Conservation (phyloP, 1,140 invertebrate species). For the Neelides sp. region DNA sequence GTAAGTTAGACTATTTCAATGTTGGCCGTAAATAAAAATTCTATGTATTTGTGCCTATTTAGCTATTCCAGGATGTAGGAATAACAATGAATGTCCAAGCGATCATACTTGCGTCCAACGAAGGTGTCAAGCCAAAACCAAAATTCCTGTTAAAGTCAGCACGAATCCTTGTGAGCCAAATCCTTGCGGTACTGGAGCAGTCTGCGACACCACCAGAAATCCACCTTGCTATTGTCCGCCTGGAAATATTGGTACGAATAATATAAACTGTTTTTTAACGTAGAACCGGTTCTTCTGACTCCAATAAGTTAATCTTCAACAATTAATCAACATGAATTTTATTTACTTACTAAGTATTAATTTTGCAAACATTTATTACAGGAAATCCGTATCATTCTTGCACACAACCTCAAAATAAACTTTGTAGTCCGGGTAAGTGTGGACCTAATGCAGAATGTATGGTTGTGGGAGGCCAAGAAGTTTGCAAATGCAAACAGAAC, state of each 20-base stretch:
- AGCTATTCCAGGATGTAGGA: conserved; percentile 9
- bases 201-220: conserved; percentile 59
- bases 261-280: no score
- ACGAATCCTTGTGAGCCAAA: no score
- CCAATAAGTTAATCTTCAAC: not conserved
- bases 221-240: conserved; percentile 70
- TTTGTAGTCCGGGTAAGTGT: conserved; percentile 16
- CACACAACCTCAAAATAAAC: conserved; percentile 1
- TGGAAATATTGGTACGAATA: conserved; percentile 45
- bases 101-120: no score
- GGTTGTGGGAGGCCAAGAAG: conserved; percentile 27
- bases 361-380: conserved; percentile 21
- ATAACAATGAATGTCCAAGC: not conserved
- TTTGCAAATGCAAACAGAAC: conserved; percentile 33
- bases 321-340: not conserved
- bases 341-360: not conserved
- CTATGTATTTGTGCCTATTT: not conserved
- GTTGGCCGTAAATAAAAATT: not conserved
- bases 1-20: conserved; percentile 29
- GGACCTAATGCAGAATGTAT: conserved; percentile 31
- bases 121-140: no score
- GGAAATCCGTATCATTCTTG: conserved; percentile 32
- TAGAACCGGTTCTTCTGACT: no score
- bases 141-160: no score
- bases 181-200: conserved; percentile 60